Percentiles rank a stretch among this genome's conserved stretches.
Evolutionary conservation across 2,888 invertebrate genomes (phyloP).

Genomic region (Ornithoptera priamus): DNA sequence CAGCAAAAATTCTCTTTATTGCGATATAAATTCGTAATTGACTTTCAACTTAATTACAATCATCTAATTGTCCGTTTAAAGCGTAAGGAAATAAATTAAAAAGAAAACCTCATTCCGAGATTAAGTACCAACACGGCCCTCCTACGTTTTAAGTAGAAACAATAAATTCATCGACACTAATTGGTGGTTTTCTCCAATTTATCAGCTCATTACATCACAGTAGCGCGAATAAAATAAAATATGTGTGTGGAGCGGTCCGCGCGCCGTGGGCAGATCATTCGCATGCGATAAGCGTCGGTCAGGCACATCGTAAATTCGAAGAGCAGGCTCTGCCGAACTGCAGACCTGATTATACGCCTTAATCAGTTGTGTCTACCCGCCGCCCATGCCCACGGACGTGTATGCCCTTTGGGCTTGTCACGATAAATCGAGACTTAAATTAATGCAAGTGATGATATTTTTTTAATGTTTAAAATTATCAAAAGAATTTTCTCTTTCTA

Average conservation of each 20-base stretch:
- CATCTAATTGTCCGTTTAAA: constrained; percentile 65
- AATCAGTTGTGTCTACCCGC: constrained; percentile 68
- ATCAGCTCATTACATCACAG: constrained; percentile 81
- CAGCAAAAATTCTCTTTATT: constrained; percentile 39
- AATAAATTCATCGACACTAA: constrained; percentile 81
- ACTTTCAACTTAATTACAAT: constrained; percentile 54
- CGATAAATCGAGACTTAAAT: constrained; percentile 27
- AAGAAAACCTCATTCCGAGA: constrained; percentile 69
- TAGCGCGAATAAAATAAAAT: constrained; percentile 81
- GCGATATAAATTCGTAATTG: constrained; percentile 48
- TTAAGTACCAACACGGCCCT: constrained; percentile 71
- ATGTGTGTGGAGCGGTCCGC: constrained; percentile 72
- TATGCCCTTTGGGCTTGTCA: constrained; percentile 23
- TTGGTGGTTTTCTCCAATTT: constrained; percentile 81
- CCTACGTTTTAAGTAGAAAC: constrained; percentile 80
- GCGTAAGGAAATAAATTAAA: constrained; percentile 57
- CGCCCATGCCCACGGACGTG: constrained; percentile 33
- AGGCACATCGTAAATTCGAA: constrained; percentile 80
- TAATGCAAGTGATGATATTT: constrained; percentile 28
- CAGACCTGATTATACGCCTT: constrained; percentile 76
- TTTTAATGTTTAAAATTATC: background rate
- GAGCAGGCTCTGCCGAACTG: constrained; percentile 75
- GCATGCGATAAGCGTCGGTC: constrained; percentile 79
- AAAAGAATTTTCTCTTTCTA: background rate
- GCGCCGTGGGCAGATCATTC: constrained; percentile 79